Evolutionary conservation across 92 coral and sea anemone genomes (phyloP).

Genomic region (Porites evermanni): DNA sequence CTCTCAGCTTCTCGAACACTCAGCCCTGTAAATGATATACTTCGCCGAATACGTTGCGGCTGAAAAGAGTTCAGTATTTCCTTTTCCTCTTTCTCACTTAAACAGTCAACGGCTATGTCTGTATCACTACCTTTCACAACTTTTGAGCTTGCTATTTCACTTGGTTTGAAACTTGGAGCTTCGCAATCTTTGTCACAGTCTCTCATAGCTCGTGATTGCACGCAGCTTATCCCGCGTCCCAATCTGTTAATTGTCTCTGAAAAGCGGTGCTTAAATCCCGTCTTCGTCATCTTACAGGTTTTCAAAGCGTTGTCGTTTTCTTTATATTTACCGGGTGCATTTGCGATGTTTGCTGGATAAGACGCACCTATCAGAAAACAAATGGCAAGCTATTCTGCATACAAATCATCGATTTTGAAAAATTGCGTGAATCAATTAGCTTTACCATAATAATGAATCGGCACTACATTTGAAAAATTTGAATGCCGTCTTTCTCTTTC

Average conservation of each 20-base stretch:
- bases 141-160: neutral
- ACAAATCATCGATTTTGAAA: constrained; percentile 10
- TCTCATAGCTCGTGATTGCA: neutral
- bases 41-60: constrained; percentile 18
- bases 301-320: neutral
- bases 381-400: neutral
- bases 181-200: constrained; percentile 1
- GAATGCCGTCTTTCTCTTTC: neutral
- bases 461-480: constrained; percentile 2
- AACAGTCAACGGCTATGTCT: neutral
- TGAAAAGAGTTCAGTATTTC: constrained; percentile 3
- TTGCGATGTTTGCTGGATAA: neutral
- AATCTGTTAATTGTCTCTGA: constrained; percentile 18
- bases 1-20: constrained; percentile 1
- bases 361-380: neutral
- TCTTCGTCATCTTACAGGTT: constrained; percentile 19
- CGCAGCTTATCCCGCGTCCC: constrained; percentile 28
- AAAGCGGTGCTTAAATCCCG: constrained; percentile 13
- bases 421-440: constrained; percentile 42
- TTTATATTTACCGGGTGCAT: neutral
- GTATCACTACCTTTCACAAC: neutral
- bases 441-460: constrained; percentile 1
- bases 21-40: constrained; percentile 17
- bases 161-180: neutral
- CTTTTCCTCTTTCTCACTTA: neutral